Base-by-base conservation (phyloP, 92 coral and sea anemone genomes). In the Umimayanthus kanabou region DNA sequence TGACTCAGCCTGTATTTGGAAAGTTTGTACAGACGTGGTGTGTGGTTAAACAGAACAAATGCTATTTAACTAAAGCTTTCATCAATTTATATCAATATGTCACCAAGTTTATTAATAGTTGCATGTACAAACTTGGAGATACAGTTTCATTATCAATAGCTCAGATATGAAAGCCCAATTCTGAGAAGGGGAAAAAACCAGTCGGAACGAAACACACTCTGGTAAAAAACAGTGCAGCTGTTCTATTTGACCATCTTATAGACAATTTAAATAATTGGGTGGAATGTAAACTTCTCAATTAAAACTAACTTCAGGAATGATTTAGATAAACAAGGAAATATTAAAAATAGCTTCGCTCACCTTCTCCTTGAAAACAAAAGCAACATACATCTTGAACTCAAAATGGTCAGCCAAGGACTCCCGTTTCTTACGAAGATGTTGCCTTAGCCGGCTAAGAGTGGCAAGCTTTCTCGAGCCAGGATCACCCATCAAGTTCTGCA, bases 361-460 rank as follows among this genome's bases (percentile, higher is more conserved):
- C 98, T 96, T 96, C 30, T 96, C 98, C 86, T 93, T 94, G 90
- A 96, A 96, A 82, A 96, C 96, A 79, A 96, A 93, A 20, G 98
- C 95, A 80, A 94, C 80, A 85, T 94, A 96, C 89, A 96, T 90
- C 88, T 90, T 92, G 89, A 89, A 96, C 70, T 96, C 98, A 83
- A 96, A 96, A 83, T 96, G 98, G 74, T 96, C 96, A 39, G 98
- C 98, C 87, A 96, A 67, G 20, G 98, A 93, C 87, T 96, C 96
- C 30, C 93, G 90, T 29, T 90, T 93, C 53, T 93, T 92, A 16
- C 95, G 93, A 75, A 96, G 92, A 61, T 94, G 95, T 87, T 92
- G 93, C 73, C 95, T 91, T 23, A 96, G 90, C 23, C 98, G 95
- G 81, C 85, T 85, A 29, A 91, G 88, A 23, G 95, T 82, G 65